These are phyloP conservation scores for Ormia ochracea DNA, from an alignment of 2,888 invertebrate species.

Conservation along the genomic window DNA sequence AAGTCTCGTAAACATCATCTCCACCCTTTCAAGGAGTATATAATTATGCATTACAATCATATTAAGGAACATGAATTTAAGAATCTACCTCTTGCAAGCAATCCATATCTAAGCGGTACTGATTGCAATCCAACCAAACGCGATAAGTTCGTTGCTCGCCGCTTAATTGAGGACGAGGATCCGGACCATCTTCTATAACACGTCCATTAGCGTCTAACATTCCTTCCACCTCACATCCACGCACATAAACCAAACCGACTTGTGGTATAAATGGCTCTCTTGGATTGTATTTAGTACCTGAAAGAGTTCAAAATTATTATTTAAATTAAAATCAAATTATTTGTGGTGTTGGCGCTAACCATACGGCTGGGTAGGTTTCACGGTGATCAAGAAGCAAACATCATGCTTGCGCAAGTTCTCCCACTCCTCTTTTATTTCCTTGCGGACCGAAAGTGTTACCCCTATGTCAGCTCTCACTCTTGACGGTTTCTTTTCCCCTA, in stretches of 20 bases:
- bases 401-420: constrained; percentile 97
- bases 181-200: constrained; percentile 97
- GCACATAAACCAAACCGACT: constrained; percentile 92
- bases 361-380: constrained; percentile 89
- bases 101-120: constrained; percentile 95
- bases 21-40: constrained; percentile 73
- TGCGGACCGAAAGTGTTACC: constrained; percentile 92
- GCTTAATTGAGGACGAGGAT: constrained; percentile 89
- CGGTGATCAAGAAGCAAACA: constrained; percentile 96
- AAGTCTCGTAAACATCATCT: constrained; percentile 89
- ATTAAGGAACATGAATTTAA: background rate
- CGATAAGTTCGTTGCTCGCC: constrained; percentile 95
- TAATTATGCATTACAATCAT: background rate
- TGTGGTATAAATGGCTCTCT: constrained; percentile 92
- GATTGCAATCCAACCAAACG: constrained; percentile 97
- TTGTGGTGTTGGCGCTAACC: constrained; percentile 78
- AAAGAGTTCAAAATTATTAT: background rate
- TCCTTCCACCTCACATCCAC: constrained; percentile 99
- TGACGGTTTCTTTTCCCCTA: constrained; percentile 96
- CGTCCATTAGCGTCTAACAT: constrained; percentile 96
- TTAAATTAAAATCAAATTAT: background rate
- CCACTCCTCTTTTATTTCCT: constrained; percentile 97
- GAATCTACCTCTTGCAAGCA: constrained; percentile 83
- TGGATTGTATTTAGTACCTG: constrained; percentile 87
- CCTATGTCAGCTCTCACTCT: constrained; percentile 96